A percentile compares a stretch with the other conserved stretches of the same genome.
Conservation (phyloP, 1,140 invertebrate genomes). For the Diploscapter pachys region DNA sequence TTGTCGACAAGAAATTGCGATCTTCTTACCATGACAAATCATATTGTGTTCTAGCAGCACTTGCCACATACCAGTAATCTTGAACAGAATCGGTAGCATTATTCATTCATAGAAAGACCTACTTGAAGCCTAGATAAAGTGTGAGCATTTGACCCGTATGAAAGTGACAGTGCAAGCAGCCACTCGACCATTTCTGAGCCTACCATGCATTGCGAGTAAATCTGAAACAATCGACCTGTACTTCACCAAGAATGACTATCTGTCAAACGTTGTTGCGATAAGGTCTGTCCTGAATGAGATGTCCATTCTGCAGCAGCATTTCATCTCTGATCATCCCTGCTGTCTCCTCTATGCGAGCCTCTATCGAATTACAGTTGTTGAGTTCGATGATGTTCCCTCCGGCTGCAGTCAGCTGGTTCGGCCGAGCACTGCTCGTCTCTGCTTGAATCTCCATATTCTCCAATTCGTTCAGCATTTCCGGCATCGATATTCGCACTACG, state of each 20-base stretch:
- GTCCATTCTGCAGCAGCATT: constrained; percentile 36
- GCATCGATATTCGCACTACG: too few species aligned
- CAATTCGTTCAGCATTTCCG: too few species aligned
- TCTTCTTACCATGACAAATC: constrained; percentile 70
- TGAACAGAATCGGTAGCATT: constrained; percentile 3
- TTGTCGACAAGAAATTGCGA: constrained; percentile 3
- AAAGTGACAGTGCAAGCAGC: constrained; percentile 61
- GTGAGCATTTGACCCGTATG: constrained; percentile 18
- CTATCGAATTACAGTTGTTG: constrained; percentile 36
- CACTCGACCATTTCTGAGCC: constrained; percentile 76
- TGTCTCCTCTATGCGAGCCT: constrained; percentile 40
- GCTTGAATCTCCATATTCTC: too few species aligned
- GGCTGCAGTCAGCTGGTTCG: background rate
- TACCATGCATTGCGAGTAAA: constrained; percentile 65
- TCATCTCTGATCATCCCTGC: constrained; percentile 37
- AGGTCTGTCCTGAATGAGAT: constrained; percentile 41
- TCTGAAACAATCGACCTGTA: constrained; percentile 35
- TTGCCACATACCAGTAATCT: constrained; percentile 79
- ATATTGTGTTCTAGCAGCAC: constrained; percentile 77
- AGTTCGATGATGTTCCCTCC: constrained; percentile 18
- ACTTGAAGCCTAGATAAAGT: constrained; percentile 8
- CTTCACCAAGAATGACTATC: background rate
- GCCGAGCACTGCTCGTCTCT: too few species aligned
- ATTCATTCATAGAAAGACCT: background rate
- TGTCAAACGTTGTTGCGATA: constrained; percentile 33